A percentile compares a stretch with the other conserved stretches of the same genome.
Evolutionary conservation across 2,888 invertebrate genomes (phyloP).

Genomic region (Nematopogon swammerdamellus): DNA sequence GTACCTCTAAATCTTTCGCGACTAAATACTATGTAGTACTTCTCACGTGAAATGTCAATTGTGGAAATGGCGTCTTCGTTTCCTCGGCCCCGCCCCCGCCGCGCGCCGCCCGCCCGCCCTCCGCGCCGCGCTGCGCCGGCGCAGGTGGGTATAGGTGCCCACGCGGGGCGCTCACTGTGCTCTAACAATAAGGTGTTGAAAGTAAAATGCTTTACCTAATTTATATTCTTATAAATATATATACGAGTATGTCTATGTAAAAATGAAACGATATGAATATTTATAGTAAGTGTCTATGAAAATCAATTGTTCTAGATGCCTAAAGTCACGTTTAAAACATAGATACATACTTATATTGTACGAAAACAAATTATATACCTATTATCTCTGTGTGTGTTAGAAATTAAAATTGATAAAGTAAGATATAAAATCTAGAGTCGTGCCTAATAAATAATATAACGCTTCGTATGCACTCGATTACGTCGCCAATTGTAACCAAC

Average conservation of each 20-base stretch:
- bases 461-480: neutral
- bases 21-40: too few relatives aligned
- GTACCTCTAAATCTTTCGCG: neutral
- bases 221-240: slow-evolving; percentile 46
- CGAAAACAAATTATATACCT: slow-evolving; percentile 24
- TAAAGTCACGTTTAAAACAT: slow-evolving; percentile 23
- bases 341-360: slow-evolving; percentile 26
- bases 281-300: slow-evolving; percentile 50
- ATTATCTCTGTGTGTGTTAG: slow-evolving; percentile 45
- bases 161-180: slow-evolving; percentile 30
- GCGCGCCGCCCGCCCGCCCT: too few relatives aligned
- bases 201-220: slow-evolving; percentile 52
- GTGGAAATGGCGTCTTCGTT: neutral
- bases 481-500: too few relatives aligned
- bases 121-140: too few relatives aligned
- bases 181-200: slow-evolving; percentile 33
- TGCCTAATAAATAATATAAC: slow-evolving; percentile 33
- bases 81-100: too few relatives aligned
- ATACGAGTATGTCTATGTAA: slow-evolving; percentile 39
- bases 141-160: neutral
- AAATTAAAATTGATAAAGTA: slow-evolving; percentile 18
- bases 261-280: slow-evolving; percentile 28
- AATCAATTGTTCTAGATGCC: slow-evolving; percentile 35
- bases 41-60: neutral
- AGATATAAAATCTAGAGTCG: slow-evolving; percentile 31